Percentiles rank a stretch among this genome's conserved stretches.
phyloP scores from a whole-genome alignment of 1,140 invertebrate species.

The Bombus pascuorum region DNA sequence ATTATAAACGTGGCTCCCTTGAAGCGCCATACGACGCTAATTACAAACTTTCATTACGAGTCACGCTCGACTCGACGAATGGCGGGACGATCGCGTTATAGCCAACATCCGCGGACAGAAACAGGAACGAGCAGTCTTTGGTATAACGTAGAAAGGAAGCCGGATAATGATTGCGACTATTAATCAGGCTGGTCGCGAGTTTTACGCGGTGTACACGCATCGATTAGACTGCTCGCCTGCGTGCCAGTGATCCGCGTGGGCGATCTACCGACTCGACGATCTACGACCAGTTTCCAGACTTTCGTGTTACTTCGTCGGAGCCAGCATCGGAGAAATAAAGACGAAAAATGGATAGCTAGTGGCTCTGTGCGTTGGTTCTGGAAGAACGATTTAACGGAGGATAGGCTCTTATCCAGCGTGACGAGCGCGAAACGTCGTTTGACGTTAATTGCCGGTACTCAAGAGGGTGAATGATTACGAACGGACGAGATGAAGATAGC shows the following conservation, averaged over 20 bases:
- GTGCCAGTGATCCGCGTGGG: constrained; percentile 54
- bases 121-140: constrained; percentile 3
- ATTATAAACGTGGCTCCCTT: constrained; percentile 62
- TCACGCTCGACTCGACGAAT: constrained; percentile 61
- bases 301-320: background rate
- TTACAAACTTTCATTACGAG: constrained; percentile 72
- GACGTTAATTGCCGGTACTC: constrained; percentile 43
- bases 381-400: background rate
- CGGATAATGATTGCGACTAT: constrained; percentile 60
- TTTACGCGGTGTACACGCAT: constrained; percentile 44
- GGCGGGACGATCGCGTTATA: background rate
- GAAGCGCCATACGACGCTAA: constrained; percentile 63
- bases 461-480: constrained; percentile 34
- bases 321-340: background rate
- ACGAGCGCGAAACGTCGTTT: constrained; percentile 33
- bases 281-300: constrained; percentile 35
- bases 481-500: constrained; percentile 40
- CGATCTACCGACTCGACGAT: constrained; percentile 45
- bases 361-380: background rate
- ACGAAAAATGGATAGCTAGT: background rate
- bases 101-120: constrained; percentile 31
- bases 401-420: constrained; percentile 15
- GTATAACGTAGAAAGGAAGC: background rate
- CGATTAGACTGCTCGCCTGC: constrained; percentile 61
- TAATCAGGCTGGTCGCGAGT: constrained; percentile 49